A percentile compares a stretch with the other conserved stretches of the same genome.
phyloP scores from a whole-genome alignment of 2,797 vertebrate genomes.

The Macrochelys suwanniensis region DNA sequence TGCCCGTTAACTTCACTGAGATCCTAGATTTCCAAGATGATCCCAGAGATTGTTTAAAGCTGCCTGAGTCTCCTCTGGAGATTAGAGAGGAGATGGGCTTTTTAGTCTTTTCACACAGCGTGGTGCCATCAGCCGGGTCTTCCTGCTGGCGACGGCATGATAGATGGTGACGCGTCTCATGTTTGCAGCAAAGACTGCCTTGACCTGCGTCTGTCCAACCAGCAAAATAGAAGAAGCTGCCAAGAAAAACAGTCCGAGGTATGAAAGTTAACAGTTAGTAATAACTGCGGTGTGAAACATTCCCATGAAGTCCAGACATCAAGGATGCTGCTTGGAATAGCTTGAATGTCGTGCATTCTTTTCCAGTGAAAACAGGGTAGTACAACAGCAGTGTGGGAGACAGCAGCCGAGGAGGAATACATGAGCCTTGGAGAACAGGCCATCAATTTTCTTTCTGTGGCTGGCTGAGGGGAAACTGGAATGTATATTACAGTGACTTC shows the following conservation, averaged over 20 bases:
- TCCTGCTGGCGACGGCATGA: conserved; percentile 56
- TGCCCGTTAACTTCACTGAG: neutral
- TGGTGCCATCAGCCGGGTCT: conserved; percentile 52
- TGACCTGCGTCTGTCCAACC: conserved; percentile 68
- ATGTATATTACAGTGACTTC: conserved; percentile 53
- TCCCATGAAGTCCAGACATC: conserved; percentile 83
- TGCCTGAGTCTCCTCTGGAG: conserved; percentile 2
- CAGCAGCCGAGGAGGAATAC: conserved; percentile 51
- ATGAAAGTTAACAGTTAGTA: conserved; percentile 80
- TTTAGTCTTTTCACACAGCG: neutral
- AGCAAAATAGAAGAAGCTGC: conserved; percentile 78
- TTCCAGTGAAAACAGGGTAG: conserved; percentile 76
- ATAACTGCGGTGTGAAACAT: conserved; percentile 79
- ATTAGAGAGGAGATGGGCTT: neutral
- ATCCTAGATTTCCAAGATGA: conserved; percentile 19
- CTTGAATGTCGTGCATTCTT: conserved; percentile 84
- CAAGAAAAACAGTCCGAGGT: conserved; percentile 79
- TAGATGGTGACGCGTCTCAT: conserved; percentile 23
- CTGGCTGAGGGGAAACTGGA: conserved; percentile 59
- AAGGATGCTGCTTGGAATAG: conserved; percentile 83
- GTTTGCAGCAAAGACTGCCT: conserved; percentile 56
- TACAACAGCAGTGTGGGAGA: conserved; percentile 75
- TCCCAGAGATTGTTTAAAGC: conserved; percentile 18
- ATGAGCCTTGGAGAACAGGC: conserved; percentile 34
- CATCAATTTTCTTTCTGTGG: conserved; percentile 69